Evolutionary conservation across 2,797 vertebrate species (phyloP).

Genomic region (Phrynocephalus guinanensis): DNA sequence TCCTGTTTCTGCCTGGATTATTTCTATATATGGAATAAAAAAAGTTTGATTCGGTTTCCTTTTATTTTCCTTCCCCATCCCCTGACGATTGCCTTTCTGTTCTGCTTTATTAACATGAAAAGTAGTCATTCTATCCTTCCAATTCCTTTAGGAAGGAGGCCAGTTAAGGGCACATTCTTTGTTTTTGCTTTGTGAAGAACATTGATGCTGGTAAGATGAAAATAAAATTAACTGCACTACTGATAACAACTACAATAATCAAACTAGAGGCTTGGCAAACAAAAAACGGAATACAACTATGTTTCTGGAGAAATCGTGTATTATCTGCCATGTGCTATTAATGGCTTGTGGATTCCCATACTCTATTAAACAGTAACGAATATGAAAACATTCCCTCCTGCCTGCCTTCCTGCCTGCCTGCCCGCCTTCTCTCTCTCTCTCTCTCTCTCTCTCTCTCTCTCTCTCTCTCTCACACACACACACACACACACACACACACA

Average conservation of each 20-base stretch:
- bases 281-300: background rate
- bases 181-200: background rate
- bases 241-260: background rate
- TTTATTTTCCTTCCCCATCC: background rate
- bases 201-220: background rate
- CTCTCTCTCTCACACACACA: too few species aligned
- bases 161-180: background rate
- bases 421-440: too few species aligned
- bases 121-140: background rate
- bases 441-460: too few species aligned
- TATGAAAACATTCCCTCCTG: background rate
- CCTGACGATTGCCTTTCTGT: background rate
- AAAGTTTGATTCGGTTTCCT: background rate
- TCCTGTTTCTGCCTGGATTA: background rate
- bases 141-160: background rate
- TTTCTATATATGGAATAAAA: background rate
- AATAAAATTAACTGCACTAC: constrained; percentile 3
- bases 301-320: background rate
- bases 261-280: background rate
- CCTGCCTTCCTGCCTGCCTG: too few species aligned
- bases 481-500: too few species aligned
- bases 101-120: background rate
- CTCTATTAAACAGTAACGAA: constrained; percentile 9
- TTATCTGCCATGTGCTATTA: background rate
- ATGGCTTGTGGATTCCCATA: background rate